Base-by-base conservation (phyloP, 2,113 vertebrate genomes). In the Otocyon megalotis region DNA sequence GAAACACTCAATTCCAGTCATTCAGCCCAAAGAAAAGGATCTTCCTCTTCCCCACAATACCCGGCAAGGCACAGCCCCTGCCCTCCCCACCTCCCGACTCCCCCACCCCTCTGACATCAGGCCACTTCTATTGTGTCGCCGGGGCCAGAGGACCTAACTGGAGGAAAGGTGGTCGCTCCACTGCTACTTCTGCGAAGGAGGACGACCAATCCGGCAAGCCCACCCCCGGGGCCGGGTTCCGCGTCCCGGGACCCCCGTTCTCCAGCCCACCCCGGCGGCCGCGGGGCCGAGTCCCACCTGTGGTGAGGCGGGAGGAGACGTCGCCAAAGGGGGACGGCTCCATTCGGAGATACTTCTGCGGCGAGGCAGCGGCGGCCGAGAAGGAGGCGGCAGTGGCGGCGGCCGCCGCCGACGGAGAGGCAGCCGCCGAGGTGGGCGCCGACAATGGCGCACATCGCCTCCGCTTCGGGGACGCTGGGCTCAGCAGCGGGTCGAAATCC, bases 401-500 rank as follows among this genome's bases (percentile, higher is more conserved):
- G 24, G 98, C 95, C 6, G 97, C 93, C 15, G 98, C 63, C 54
- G 95, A 84, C 65, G 98, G 74, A 98, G 98, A 92, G 96, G 99
- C 97, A 58, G 98, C 93, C 56, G 98, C 98, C 72, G 99, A 98
- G 98, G 99, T 90, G 98, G 99, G 94, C 97, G 98, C 98, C 97
- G 98, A 99, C 98, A 99, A 98, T 91, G 99, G 99, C 97, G 99
- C 98, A 94, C 99, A 99, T 97, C 99, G 99, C 96, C 99, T 98
- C 81, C 99, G 98, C 98, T 99, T 99, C 97, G 99, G 99, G 48
- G 99, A 99, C 56, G 99, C 99, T 22, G 99, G 99, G 98, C 99
- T 99, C 98, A 99, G 99, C 97, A 99, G 98, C 30, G 99, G 99
- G 98, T 99, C 99, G 98, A 99, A 99, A 99, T 99, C 99, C 99